Evolutionary conservation across 2,888 invertebrate species (phyloP).

Genomic region (Serripes groenlandicus): DNA sequence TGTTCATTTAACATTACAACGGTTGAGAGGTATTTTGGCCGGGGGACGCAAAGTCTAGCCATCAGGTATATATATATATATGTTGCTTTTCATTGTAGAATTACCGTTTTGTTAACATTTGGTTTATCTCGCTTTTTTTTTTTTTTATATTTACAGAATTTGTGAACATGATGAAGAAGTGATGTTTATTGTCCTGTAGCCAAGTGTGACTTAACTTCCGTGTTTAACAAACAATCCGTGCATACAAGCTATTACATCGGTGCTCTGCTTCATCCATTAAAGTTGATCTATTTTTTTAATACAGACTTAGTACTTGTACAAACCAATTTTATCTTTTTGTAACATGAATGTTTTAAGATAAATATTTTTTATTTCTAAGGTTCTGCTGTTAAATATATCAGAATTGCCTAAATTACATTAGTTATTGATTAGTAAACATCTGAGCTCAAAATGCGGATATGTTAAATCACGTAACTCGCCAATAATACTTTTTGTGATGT

Average conservation of each 20-base stretch:
- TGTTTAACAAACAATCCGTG: background rate
- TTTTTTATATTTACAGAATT: conserved; percentile 65
- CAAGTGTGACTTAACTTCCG: background rate
- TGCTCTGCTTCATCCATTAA: too few species aligned
- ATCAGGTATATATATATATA: background rate
- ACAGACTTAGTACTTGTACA: too few species aligned
- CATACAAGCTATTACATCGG: too few species aligned
- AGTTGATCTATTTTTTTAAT: too few species aligned
- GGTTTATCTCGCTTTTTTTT: too few species aligned
- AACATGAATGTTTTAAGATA: background rate
- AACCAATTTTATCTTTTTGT: background rate
- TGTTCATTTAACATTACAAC: background rate
- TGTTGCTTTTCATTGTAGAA: background rate
- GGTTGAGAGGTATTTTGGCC: background rate
- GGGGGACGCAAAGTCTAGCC: background rate
- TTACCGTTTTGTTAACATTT: background rate
- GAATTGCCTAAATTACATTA: too few species aligned
- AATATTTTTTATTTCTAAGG: background rate
- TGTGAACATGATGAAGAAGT: conserved; percentile 65
- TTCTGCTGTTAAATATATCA: background rate
- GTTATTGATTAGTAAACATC: too few species aligned
- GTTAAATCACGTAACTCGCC: too few species aligned
- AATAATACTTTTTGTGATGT: too few species aligned
- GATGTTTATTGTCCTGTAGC: conserved; percentile 7
- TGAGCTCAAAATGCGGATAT: too few species aligned